Base-by-base conservation (phyloP, 1,140 invertebrate species). In the Arion vulgaris region DNA sequence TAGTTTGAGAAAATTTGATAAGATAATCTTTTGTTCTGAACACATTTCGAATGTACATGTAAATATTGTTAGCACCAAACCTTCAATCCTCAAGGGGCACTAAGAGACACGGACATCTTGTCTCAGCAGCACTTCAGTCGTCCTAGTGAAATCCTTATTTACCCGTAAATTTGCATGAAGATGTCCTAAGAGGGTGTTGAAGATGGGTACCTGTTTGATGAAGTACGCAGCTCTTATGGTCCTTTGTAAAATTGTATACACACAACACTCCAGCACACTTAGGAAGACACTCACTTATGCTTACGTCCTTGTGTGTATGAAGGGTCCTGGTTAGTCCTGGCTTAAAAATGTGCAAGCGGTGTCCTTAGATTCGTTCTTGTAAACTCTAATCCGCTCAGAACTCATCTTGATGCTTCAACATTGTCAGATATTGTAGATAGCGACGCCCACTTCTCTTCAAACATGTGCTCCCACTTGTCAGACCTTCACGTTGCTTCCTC, bases 171-270 rank as follows among this genome's bases (percentile, higher is more conserved):
- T 72, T 72, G 1, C 45, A 75, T 75, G 73, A 75, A 49, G 73
- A 75, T 51, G 73, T 28, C 73, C 39, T 51, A 75, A 75, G 73
- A 75, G 73, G 73, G 23, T 75, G 45, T 17, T 49, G 39, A 34
- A 51, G 32, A 28, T 51, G 73, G 73, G 73, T 51, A 75, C 45
- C 73, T 75, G 39, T 51, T 51, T n/a, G 41, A 7, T 75, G 41
- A 75, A 75, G 73, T 75, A 75, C 1, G 11, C n/a, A 57, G 39
- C 39, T 49, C 45, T 51, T 28, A 53, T 13, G 73, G 73, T 49
- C 73, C 73, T 75, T 75, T 75, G 73, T 75, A 75, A 51, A 53
- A n/a, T 2, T 75, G 73, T 75, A 75, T 75, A 75, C 49, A 53
- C 45, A 49, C 4, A 34, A 19, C 32, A 75, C 73, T 75, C 73